phyloP scores from a whole-genome alignment of 2,888 invertebrate genomes.

The Eutolmus rufibarbis region DNA sequence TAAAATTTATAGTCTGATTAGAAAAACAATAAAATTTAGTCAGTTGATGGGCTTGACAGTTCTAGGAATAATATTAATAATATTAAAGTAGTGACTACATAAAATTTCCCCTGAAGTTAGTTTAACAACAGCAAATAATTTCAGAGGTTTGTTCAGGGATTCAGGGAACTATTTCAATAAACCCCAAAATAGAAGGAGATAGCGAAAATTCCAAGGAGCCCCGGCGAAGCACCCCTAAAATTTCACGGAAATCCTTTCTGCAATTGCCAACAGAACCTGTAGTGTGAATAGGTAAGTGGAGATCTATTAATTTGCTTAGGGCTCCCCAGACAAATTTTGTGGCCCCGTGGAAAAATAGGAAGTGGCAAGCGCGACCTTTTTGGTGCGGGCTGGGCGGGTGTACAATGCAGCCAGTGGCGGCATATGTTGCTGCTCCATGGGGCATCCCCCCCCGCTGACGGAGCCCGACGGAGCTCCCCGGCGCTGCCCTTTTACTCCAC shows the following conservation, averaged over 20 bases:
- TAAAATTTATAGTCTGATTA: no score
- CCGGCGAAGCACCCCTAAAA: neutral
- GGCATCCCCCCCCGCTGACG: neutral
- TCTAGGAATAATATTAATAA: no score
- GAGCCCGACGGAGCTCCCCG: neutral
- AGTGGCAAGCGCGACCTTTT: neutral
- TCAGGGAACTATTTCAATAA: neutral
- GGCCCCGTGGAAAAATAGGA: neutral
- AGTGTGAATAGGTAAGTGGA: neutral
- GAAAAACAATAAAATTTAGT: no score
- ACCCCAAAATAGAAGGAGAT: neutral
- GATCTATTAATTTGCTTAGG: constrained; percentile 13
- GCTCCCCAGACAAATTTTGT: constrained; percentile 14
- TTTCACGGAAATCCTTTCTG: neutral
- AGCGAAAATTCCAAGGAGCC: neutral
- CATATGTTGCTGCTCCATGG: neutral
- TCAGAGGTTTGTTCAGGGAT: neutral
- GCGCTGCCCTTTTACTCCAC: constrained; percentile 20
- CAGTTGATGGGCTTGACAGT: no score
- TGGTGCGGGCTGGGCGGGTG: neutral
- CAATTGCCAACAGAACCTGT: neutral
- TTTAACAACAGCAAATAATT: neutral
- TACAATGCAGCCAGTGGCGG: neutral
- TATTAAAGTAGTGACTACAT: neutral
- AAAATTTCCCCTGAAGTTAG: neutral